Evolutionary conservation across 1,140 invertebrate genomes (phyloP).

Genomic region (Acromyrmex charruanus): DNA sequence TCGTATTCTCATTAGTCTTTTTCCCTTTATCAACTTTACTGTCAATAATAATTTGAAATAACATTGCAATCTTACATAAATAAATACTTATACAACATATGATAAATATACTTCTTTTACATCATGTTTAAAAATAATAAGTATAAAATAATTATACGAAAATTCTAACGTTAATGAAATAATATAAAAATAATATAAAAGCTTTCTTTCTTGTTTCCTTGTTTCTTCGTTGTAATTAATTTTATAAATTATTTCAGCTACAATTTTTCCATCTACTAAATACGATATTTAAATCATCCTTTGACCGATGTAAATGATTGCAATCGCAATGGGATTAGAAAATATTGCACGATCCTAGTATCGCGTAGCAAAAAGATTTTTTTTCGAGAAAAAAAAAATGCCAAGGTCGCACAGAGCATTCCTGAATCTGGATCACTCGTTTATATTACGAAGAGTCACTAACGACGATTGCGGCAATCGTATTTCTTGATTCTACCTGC

Average conservation of each 20-base stretch:
- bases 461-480: constrained; percentile 50
- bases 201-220: not conserved
- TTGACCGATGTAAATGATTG: constrained; percentile 45
- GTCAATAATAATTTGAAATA: not conserved
- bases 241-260: not conserved
- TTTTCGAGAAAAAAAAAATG: constrained; percentile 63
- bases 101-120: not conserved
- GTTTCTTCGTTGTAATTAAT: not conserved
- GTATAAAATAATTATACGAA: not conserved
- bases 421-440: constrained; percentile 62
- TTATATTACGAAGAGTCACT: constrained; percentile 45
- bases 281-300: constrained; percentile 68
- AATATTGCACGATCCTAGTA: constrained; percentile 23
- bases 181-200: not conserved
- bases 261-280: not conserved
- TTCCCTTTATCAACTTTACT: too few relatives aligned
- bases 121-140: not conserved
- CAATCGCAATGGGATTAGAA: constrained; percentile 60
- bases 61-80: not conserved
- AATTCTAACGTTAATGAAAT: not conserved
- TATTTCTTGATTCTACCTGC: constrained; percentile 33
- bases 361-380: constrained; percentile 26
- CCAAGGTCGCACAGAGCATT: constrained; percentile 58
- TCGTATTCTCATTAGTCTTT: too few relatives aligned
- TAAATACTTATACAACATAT: not conserved